Conservation (phyloP, 2,113 vertebrate species). For the Hippocampus guttulatus region DNA sequence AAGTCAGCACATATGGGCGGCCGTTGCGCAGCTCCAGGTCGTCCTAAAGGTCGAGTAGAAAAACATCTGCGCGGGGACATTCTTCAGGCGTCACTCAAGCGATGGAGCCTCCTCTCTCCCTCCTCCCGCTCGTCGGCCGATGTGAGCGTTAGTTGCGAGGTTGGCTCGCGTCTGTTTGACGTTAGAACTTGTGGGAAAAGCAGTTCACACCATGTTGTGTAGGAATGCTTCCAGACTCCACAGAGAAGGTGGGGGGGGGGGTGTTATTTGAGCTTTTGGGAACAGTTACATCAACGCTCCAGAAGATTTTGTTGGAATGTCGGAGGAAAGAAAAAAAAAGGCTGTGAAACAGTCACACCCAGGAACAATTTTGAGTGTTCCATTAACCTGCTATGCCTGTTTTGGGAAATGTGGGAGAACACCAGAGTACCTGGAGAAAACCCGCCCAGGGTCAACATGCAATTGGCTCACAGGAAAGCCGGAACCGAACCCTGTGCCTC, state of each 20-base stretch:
- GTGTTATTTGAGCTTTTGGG: slow-evolving; percentile 48
- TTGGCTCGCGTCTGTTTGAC: slow-evolving; percentile 63
- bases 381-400: too few relatives aligned
- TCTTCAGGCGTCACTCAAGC: slow-evolving; percentile 52
- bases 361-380: too few relatives aligned
- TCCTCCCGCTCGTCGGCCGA: slow-evolving; percentile 43
- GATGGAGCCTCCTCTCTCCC: slow-evolving; percentile 35
- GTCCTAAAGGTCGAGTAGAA: slow-evolving; percentile 59
- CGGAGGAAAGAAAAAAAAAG: slow-evolving; percentile 7
- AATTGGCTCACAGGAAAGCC: too few relatives aligned
- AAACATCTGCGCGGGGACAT: slow-evolving; percentile 68
- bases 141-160: slow-evolving; percentile 58
- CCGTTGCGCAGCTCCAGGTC: slow-evolving; percentile 57
- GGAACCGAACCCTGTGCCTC: too few relatives aligned
- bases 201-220: slow-evolving; percentile 53
- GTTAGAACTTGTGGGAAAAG: slow-evolving; percentile 68
- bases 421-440: too few relatives aligned
- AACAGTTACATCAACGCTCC: slow-evolving; percentile 36
- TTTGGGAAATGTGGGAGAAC: too few relatives aligned
- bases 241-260: slow-evolving; percentile 21
- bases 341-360: not conserved
- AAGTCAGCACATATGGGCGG: slow-evolving; percentile 68
- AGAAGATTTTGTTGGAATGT: slow-evolving; percentile 17
- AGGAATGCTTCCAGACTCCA: slow-evolving; percentile 48
- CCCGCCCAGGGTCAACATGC: too few relatives aligned